Base-by-base conservation (phyloP, 2,888 invertebrate genomes). In the Leucoma salicis region DNA sequence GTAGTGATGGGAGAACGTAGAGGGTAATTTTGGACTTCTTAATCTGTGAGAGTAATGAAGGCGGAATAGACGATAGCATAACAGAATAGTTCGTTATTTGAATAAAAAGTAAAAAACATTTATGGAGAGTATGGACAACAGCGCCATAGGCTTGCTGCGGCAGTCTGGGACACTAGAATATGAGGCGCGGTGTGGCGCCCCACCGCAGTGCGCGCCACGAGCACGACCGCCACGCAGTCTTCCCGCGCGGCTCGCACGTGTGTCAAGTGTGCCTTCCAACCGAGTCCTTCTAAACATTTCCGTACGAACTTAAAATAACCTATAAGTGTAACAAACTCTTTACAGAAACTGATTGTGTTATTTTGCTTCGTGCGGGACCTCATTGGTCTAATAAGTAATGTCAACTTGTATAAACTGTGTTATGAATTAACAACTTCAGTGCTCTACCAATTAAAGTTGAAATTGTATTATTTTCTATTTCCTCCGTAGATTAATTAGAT, bases 241-340 rank as follows among this genome's bases (percentile, higher is more conserved):
- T 89, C 85, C 85, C 88, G 88, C 88, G 88, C 86, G 82, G 72
- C 54, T 73, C 83, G 81, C 87, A 87, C 88, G 87, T 88, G 88
- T 78, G 75, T 77, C 82, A 77, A 78, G 81, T 79, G 83, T 83
- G 76, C 76, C 65, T 67, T 67, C 51, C 67, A 70, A 66, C 69
- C 7, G 29, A 29, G 29, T 64, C 61, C 54, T 66, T 62, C 53
- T 68, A 65, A 74, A 75, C 68, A 70, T 76, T 77, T 71, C 66
- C 76, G 74, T 75, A 74, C 73, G 60, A 74, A 77, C 69, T 71
- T 59, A 57, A 64, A 68, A 70, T 69, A 73, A 49, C 60, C 65
- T 60, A 63, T 49, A 68, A 76, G 77, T 79, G 77, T 56, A 64
- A 67, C 67, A 66, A 68, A 70, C 68, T 60, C 51, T 56, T 66